Conservation (phyloP, 2,797 vertebrate species). For the Micropoecilia bifurca region DNA sequence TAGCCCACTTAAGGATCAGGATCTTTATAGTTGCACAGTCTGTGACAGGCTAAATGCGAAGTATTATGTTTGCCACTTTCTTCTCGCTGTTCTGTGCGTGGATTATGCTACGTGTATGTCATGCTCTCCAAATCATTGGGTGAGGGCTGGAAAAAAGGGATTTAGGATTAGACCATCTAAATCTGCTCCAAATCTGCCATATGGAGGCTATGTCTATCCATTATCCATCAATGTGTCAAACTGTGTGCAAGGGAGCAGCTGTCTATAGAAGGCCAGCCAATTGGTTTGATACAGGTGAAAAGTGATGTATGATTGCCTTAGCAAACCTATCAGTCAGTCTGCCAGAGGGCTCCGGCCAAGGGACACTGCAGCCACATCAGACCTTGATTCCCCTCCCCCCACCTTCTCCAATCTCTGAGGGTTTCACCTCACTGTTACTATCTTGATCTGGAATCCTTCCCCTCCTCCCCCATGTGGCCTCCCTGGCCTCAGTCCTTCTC, state of each 20-base stretch:
- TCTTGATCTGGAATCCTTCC: constrained; percentile 48
- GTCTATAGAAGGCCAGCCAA: constrained; percentile 74
- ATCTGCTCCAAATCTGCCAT: constrained; percentile 62
- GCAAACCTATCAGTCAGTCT: constrained; percentile 72
- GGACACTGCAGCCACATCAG: constrained; percentile 65
- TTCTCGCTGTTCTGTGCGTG: constrained; percentile 52
- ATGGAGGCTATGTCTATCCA: constrained; percentile 68
- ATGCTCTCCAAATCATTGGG: constrained; percentile 64
- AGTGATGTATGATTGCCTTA: constrained; percentile 78
- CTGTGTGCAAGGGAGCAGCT: constrained; percentile 72
- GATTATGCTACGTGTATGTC: constrained; percentile 67
- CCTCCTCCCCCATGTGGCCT: constrained; percentile 50
- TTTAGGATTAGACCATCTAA: constrained; percentile 64
- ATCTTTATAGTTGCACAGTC: constrained; percentile 39
- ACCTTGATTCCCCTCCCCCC: constrained; percentile 65
- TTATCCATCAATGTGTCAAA: constrained; percentile 79
- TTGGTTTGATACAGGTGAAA: constrained; percentile 80
- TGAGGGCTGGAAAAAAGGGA: constrained; percentile 42
- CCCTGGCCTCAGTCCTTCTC: constrained; percentile 37
- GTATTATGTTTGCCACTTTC: constrained; percentile 65
- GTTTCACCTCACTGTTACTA: constrained; percentile 51
- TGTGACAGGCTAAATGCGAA: constrained; percentile 40
- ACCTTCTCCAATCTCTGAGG: constrained; percentile 43
- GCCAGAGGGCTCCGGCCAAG: constrained; percentile 68
- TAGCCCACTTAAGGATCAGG: constrained; percentile 41